A percentile compares a stretch with the other conserved stretches of the same genome.
These are phyloP conservation scores for Fabriciana adippe DNA, from an alignment of 2,888 invertebrate genomes.

Conservation along the genomic window DNA sequence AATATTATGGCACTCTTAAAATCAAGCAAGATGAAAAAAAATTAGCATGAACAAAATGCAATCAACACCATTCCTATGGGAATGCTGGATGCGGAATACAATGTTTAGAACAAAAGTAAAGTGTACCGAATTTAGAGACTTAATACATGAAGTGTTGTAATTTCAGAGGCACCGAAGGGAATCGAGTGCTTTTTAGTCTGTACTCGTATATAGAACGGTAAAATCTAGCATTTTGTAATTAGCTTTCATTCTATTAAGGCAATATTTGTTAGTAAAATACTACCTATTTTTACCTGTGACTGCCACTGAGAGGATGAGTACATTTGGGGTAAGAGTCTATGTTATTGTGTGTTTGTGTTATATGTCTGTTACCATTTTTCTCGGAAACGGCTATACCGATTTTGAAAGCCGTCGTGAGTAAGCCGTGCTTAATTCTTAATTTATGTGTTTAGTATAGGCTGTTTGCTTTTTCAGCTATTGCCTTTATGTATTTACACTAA, in stretches of 20 bases:
- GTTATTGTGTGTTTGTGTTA: too few relatives aligned
- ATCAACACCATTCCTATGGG: conserved; percentile 49
- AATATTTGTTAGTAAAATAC: too few relatives aligned
- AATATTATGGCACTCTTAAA: conserved; percentile 46
- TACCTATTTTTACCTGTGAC: too few relatives aligned
- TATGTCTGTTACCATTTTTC: too few relatives aligned
- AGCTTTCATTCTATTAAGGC: not conserved
- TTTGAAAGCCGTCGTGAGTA: too few relatives aligned
- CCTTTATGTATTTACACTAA: too few relatives aligned
- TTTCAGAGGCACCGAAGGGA: conserved; percentile 30
- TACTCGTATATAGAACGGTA: not conserved
- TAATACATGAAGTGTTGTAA: conserved; percentile 29
- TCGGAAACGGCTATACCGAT: too few relatives aligned
- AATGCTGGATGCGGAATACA: conserved; percentile 43
- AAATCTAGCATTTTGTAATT: not conserved
- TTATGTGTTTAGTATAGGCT: too few relatives aligned
- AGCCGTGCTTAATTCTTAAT: too few relatives aligned
- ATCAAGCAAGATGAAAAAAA: conserved; percentile 48
- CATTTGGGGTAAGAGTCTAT: too few relatives aligned
- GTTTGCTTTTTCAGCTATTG: too few relatives aligned
- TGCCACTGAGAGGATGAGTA: too few relatives aligned
- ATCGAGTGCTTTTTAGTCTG: conserved; percentile 18
- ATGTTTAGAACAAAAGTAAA: conserved; percentile 39
- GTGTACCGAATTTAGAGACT: conserved; percentile 36
- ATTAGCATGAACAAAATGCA: conserved; percentile 59